Percentiles rank a stretch among this genome's conserved stretches.
Evolutionary conservation across 2,888 invertebrate species (phyloP).

Genomic region (Zygaena filipendulae): DNA sequence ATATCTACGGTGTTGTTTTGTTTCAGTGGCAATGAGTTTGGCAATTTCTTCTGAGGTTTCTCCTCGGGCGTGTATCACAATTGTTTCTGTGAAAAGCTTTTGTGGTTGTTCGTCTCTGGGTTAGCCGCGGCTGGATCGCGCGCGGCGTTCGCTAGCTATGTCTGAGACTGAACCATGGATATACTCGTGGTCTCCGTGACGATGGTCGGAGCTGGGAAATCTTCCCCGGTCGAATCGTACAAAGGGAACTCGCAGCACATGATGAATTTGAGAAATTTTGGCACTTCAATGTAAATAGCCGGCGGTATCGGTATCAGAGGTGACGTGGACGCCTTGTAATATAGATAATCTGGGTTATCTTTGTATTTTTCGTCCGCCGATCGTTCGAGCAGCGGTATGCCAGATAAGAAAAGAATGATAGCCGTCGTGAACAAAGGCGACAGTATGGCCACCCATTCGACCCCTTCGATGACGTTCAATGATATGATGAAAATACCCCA

Average conservation of each 20-base stretch:
- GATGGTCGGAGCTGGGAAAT: constrained; percentile 69
- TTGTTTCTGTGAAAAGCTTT: constrained; percentile 39
- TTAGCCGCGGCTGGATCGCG: constrained; percentile 51
- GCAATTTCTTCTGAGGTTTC: constrained; percentile 44
- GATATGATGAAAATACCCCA: constrained; percentile 94
- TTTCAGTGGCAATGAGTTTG: constrained; percentile 55
- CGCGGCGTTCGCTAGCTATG: constrained; percentile 73
- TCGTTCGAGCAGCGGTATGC: constrained; percentile 88
- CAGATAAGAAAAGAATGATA: constrained; percentile 90
- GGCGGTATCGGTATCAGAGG: constrained; percentile 91
- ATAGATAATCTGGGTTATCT: constrained; percentile 86
- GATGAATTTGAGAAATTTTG: constrained; percentile 82
- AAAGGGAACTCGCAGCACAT: constrained; percentile 91
- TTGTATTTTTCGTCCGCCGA: constrained; percentile 90
- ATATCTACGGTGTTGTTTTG: constrained; percentile 56
- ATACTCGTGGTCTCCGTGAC: constrained; percentile 78
- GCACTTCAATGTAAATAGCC: constrained; percentile 87
- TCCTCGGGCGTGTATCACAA: constrained; percentile 63
- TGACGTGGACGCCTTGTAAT: constrained; percentile 89
- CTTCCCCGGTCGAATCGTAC: constrained; percentile 80
- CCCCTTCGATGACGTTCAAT: constrained; percentile 83
- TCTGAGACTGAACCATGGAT: constrained; percentile 75
- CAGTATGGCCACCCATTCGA: constrained; percentile 87
- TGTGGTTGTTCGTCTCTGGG: constrained; percentile 29
- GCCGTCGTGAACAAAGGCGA: constrained; percentile 89